phyloP scores from a whole-genome alignment of 2,888 invertebrate species.

The Dryococelus australis region DNA sequence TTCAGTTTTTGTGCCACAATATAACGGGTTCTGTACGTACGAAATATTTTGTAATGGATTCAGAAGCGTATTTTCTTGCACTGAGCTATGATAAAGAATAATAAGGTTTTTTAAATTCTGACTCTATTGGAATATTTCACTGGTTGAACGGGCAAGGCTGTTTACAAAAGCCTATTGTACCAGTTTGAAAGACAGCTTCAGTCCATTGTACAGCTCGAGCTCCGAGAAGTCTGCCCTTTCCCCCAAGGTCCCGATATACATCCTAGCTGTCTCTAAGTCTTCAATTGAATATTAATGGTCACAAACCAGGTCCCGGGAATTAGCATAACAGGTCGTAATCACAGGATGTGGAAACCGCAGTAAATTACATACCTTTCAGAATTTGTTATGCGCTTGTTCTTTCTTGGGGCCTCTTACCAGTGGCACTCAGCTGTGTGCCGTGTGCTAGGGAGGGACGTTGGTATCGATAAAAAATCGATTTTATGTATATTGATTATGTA shows the following conservation, averaged over 20 bases:
- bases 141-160: neutral
- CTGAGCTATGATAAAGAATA: no score
- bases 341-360: slow-evolving; percentile 10
- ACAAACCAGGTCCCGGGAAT: neutral
- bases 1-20: no score
- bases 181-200: neutral
- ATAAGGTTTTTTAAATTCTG: no score
- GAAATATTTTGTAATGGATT: no score
- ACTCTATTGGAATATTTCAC: no score
- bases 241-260: neutral
- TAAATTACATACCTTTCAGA: neutral
- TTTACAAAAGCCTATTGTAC: neutral
- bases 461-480: no score
- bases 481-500: no score
- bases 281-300: slow-evolving; percentile 6
- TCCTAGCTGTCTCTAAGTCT: neutral
- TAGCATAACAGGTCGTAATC: slow-evolving; percentile 6
- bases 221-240: neutral
- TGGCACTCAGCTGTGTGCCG: neutral
- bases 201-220: neutral
- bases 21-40: no score
- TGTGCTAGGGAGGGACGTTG: no score
- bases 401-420: neutral
- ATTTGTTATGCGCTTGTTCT: neutral
- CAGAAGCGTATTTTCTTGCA: no score